Conservation (phyloP, 2,113 vertebrate species). For the Lampris incognitus region DNA sequence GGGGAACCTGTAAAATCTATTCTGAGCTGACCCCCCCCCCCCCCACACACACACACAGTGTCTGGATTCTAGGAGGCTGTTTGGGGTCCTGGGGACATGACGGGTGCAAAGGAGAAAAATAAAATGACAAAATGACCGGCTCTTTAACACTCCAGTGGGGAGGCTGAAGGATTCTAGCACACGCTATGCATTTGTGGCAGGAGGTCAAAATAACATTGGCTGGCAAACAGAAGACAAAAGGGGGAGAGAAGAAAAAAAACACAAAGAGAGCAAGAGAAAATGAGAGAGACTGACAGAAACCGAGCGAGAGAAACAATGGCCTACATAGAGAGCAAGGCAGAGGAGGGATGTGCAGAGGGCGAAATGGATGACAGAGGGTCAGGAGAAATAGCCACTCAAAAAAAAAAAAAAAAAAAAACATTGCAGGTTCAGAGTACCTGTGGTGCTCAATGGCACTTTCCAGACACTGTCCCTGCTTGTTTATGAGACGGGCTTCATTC, state of each 20-base stretch:
- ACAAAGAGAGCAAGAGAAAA: neutral
- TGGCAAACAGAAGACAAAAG: neutral
- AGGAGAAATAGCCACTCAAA: constrained; percentile 13
- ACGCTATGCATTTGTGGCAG: constrained; percentile 8
- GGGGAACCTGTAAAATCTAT: no score
- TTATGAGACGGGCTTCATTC: constrained; percentile 6
- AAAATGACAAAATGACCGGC: constrained; percentile 18
- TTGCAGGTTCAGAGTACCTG: neutral
- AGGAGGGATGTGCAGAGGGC: neutral
- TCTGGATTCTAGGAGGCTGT: neutral
- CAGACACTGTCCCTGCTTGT: constrained; percentile 26
- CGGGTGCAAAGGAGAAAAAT: neutral
- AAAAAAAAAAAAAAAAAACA: neutral
- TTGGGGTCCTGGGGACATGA: constrained; percentile 15
- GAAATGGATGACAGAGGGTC: neutral
- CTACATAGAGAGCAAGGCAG: neutral
- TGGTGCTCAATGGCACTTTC: neutral
- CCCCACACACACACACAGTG: neutral
- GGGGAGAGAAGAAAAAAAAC: neutral
- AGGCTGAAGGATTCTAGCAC: constrained; percentile 20
- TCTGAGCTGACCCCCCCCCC: neutral
- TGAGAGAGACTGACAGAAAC: constrained; percentile 1
- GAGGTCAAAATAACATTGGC: neutral
- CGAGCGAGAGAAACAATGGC: neutral
- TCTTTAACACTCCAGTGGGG: constrained; percentile 41